Evolutionary conservation across 2,113 vertebrate species (phyloP).

Genomic region (Larimichthys crocea): DNA sequence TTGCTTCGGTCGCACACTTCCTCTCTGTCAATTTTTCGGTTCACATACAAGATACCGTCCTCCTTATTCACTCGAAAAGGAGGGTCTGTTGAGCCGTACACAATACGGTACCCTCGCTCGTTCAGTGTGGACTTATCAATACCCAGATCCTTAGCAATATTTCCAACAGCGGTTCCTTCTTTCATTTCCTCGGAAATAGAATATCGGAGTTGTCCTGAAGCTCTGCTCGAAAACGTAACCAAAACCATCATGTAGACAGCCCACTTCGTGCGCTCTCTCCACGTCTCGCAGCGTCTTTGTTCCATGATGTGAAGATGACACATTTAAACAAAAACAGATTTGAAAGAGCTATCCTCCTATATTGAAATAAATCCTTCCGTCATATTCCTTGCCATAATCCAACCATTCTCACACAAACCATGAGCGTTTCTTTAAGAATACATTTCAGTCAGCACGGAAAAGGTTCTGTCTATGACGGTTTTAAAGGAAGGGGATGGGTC

Average conservation of each 20-base stretch:
- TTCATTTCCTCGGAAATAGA: conserved; percentile 72
- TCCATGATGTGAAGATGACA: conserved; percentile 50
- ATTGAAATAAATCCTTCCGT: fast-evolving
- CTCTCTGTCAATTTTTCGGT: conserved; percentile 69
- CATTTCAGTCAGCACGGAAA: neutral
- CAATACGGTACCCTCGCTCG: conserved; percentile 72
- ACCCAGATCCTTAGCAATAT: conserved; percentile 75
- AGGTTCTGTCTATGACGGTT: neutral
- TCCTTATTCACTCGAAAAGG: conserved; percentile 68
- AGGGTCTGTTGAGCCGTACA: conserved; percentile 46
- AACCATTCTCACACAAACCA: fast-evolving
- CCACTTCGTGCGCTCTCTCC: conserved; percentile 32
- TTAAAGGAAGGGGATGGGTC: conserved; percentile 14
- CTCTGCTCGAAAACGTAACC: conserved; percentile 49
- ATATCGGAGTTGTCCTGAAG: conserved; percentile 73
- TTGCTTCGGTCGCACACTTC: conserved; percentile 63
- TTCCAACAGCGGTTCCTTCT: conserved; percentile 71
- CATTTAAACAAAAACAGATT: neutral
- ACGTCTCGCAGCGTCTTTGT: conserved; percentile 48
- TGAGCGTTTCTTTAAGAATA: too few relatives aligned
- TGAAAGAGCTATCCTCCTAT: neutral
- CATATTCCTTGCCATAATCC: neutral
- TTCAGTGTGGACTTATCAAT: conserved; percentile 57
- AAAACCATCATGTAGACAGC: conserved; percentile 15
- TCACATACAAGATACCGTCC: conserved; percentile 70